Percentiles rank a stretch among this genome's conserved stretches.
Conservation (phyloP, 37 sponge, comb jelly and placozoan genomes). For the Aplysina aerophoba region DNA sequence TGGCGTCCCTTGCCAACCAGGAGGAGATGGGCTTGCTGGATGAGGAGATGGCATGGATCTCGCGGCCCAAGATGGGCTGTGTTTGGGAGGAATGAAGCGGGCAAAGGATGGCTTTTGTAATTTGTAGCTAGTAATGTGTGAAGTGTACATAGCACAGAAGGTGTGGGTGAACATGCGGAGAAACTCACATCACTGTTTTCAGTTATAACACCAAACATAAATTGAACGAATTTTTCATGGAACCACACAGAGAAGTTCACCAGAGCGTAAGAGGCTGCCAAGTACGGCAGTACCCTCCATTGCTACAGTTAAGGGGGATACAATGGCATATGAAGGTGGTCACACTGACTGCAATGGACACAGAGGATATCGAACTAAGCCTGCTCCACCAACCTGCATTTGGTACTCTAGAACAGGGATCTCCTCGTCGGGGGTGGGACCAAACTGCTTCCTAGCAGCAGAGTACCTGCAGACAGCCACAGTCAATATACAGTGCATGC, state of each 20-base stretch:
- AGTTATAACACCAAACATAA: slow-evolving; percentile 32
- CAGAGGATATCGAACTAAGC: too few relatives aligned
- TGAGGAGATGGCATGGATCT: slow-evolving; percentile 89
- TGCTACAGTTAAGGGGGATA: slow-evolving; percentile 55
- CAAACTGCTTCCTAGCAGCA: slow-evolving; percentile 88
- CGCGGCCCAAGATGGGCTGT: slow-evolving; percentile 76
- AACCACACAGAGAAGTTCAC: slow-evolving; percentile 45
- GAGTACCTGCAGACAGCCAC: slow-evolving; percentile 67
- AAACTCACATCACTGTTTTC: slow-evolving; percentile 61
- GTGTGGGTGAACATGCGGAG: not conserved
- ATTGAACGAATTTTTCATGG: slow-evolving; percentile 37
- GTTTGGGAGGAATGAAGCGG: not conserved
- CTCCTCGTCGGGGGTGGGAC: slow-evolving; percentile 62
- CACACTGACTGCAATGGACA: too few relatives aligned
- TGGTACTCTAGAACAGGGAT: slow-evolving; percentile 89
- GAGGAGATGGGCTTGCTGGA: slow-evolving; percentile 73
- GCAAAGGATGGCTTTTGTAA: too few relatives aligned
- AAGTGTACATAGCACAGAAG: not conserved
- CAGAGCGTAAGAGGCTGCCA: slow-evolving; percentile 60
- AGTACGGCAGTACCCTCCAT: slow-evolving; percentile 82
- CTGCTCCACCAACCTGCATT: slow-evolving; percentile 57
- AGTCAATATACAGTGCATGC: slow-evolving; percentile 1
- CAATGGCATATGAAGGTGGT: not conserved
- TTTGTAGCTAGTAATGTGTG: not conserved
- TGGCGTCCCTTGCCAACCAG: slow-evolving; percentile 76